Evolutionary conservation across 2,797 vertebrate genomes (phyloP), one percentile per base, ranked within the genome.

Genomic region (Peromyscus nudipes): DNA sequence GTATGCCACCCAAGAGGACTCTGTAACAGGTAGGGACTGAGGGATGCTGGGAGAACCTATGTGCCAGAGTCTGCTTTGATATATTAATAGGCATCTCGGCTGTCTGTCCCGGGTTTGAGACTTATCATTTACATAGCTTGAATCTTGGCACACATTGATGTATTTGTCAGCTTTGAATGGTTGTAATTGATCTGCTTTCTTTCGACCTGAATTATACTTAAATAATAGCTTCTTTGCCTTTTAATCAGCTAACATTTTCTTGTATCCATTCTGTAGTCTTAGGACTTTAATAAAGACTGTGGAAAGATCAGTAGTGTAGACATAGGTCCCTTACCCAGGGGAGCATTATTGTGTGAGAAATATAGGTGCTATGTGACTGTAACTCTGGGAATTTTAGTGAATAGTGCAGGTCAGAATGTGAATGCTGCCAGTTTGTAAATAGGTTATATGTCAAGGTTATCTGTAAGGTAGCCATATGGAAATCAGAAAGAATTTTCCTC

Each of bases 131-230:
- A 57, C 3, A 23, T 23, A 76, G 43, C 3, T 96, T 94, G 65
- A 52, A 79, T 87, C 83, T 94, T 69, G 65, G 62, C 34, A 34
- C 49, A 82, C 29, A 11, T 10, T 95, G 25, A 13, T 29, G 17
- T 79, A 73, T 81, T 52, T 76, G 9, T 91, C 89, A 65, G 21
- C 62, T 96, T 90, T 73, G 23, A 37, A 46, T 6, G 73, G 8
- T 31, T 89, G 12, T 81, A 49, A 94, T 49, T 67, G 75, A n/a
- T 91, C 76, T 79, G 10, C 71, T 97, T 96, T 88, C 64, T 55
- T 82, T 31, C 27, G 14, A 90, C 3, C 76, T 34, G 60, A 85
- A 71, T 93, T 95, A 62, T 92, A 89, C 71, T 94, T 96, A 60
- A 9, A 57, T 75, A 94, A 52, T 34, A 83, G 64, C 17, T 67